Percentiles rank a stretch among this genome's conserved stretches.
Evolutionary conservation across 2,797 vertebrate species (phyloP).

Genomic region (Chloroceryle amazona): DNA sequence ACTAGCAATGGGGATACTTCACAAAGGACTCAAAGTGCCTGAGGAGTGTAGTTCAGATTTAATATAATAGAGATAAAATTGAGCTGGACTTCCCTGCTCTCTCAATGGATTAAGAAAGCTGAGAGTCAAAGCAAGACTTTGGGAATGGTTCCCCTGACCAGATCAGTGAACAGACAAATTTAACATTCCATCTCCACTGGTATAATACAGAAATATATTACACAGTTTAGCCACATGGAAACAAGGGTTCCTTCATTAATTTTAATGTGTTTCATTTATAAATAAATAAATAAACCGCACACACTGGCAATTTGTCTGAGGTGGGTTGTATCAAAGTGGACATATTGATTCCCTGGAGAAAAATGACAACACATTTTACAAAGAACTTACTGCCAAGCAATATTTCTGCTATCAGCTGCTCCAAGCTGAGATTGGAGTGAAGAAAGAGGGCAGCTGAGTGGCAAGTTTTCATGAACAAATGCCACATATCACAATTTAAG

Average conservation of each 20-base stretch:
- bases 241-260: neutral
- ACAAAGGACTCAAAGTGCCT: neutral
- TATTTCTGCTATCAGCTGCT: neutral
- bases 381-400: neutral
- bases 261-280: neutral
- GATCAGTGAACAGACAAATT: neutral
- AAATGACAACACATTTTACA: neutral
- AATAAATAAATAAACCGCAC: neutral
- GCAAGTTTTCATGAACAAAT: neutral
- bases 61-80: neutral
- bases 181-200: neutral
- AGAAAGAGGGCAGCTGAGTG: neutral
- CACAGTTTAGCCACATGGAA: neutral
- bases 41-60: neutral
- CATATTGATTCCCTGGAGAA: neutral
- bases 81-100: neutral
- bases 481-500: neutral
- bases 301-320: neutral
- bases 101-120: neutral
- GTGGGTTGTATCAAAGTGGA: rapidly evolving
- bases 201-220: neutral
- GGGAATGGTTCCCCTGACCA: neutral
- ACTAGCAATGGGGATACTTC: neutral
- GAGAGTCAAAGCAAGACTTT: neutral
- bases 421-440: neutral